Base-by-base conservation (phyloP, 2,797 vertebrate genomes). In the Chloroceryle inda region DNA sequence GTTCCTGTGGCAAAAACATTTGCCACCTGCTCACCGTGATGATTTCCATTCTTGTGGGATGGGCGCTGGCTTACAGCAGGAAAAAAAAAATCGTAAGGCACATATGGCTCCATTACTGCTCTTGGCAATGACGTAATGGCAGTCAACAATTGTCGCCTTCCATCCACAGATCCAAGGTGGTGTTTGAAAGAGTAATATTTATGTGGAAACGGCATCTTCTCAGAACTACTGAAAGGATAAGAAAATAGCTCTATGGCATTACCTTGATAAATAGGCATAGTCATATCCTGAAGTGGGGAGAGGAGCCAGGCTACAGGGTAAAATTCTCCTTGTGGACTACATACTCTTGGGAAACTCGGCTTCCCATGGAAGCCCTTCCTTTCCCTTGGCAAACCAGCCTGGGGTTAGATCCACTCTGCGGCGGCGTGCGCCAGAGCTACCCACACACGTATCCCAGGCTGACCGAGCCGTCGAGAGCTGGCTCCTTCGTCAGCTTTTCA, bases 1-100 rank as follows among this genome's bases (percentile, higher is more conserved):
- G 24, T 52, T 88, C 85, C 90, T 66, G 76, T 79, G 67, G 63
- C 71, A 59, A 68, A 84, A 31, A 6, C 19, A 6, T 78, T 86
- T 64, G 52, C 47, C 78, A 3, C 45, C 31, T 78, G 55, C 44
- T 21, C n/a, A 42, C 31, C 0, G 0, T 24, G 63, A 26, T 49
- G 21, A 67, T 62, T 84, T 81, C 11, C 29, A 10, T 21, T 64
- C 8, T 6, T 15, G 23, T 29, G 63, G 23, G 59, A 31, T 31
- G 63, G 85, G n/a, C 52, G n/a, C 35, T 91, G 69, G 13, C 27
- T 84, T 42, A 37, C 15, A 49, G 71, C 72, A 72, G 49, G 62
- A 55, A 38, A n/a, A 82, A 52, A 17, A 52, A 29, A 80, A 44
- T 19, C 53, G 44, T 69, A 66, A 69, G 66, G 53, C 77, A 62